Base-by-base conservation (phyloP, 2,797 vertebrate species). In the Aotus griseimembra region DNA sequence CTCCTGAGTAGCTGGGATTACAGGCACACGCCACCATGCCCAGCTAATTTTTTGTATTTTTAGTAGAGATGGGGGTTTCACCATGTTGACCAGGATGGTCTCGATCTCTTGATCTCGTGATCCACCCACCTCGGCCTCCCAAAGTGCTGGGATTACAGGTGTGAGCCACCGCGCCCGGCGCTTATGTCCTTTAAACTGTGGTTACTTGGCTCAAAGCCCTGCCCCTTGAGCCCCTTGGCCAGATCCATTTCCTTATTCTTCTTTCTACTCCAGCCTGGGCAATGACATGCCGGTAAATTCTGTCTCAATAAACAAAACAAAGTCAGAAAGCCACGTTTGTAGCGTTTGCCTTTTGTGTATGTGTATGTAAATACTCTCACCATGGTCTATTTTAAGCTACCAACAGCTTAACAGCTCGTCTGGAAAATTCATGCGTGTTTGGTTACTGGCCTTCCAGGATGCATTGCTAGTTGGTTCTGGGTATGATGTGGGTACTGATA, bases 401-500 rank as follows among this genome's bases (percentile, higher is more conserved):
- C 30, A 73, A 39, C 6, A 4, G 30, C 33, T 61, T 46, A 72
- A 39, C 58, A 33, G 36, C 14, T 14, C 22, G 30, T 30, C 28
- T 61, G 52, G 36, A 13, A 22, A 12, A 52, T 19, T 20, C 26
- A 4, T 20, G 8, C 72, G 5, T 26, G 0, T 28, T 17, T 41
- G 33, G 26, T 46, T 4, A 13, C 10, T 2, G 30, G 44, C 9
- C 28, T 39, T 44, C 0, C 1, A 3, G 13, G 83, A 26, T 4
- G 1, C 30, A 0, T 7, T 5, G 4, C 20, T 33, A 11, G 1
- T 9, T 3, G 17, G 4, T 36, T 48, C 72, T 20, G 46, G 72
- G 57, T 12, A 6, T 7, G 19, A 13, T 7, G 1, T 0, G 12
- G 36, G 7, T 14, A 5, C 1, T 17, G 20, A 39, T 13, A 19